phyloP scores from a whole-genome alignment of 2,888 invertebrate species.

The Cataglyphis rosenhaueri region DNA sequence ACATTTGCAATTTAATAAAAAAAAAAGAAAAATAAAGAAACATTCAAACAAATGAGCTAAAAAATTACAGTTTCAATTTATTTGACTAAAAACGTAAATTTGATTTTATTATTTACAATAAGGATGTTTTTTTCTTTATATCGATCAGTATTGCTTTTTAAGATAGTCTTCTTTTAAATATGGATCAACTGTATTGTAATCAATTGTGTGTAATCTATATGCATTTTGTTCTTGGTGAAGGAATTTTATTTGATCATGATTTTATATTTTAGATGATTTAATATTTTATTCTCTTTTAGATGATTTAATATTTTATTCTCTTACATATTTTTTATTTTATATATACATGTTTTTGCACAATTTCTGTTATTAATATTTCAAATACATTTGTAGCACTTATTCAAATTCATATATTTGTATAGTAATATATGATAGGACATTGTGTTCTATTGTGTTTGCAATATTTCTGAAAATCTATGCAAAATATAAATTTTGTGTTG shows the following conservation, averaged over 20 bases:
- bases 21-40: background rate
- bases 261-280: too few relatives aligned
- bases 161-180: too few relatives aligned
- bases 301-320: too few relatives aligned
- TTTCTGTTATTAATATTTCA: conserved; percentile 1
- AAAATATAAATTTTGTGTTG: background rate
- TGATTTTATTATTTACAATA: background rate
- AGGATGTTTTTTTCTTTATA: too few relatives aligned
- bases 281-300: too few relatives aligned
- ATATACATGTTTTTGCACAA: background rate
- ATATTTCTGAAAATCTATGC: background rate
- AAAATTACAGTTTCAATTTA: background rate
- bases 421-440: too few relatives aligned
- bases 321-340: background rate
- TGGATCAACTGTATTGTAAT: too few relatives aligned
- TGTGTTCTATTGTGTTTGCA: background rate
- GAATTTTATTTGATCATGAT: too few relatives aligned
- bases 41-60: background rate
- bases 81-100: background rate
- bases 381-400: background rate
- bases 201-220: too few relatives aligned
- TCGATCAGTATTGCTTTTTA: too few relatives aligned
- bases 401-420: background rate
- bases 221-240: too few relatives aligned
- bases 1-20: background rate